Percentiles rank a stretch among this genome's conserved stretches.
Conservation (phyloP, 2,797 vertebrate species). For the Sarcoramphus papa region DNA sequence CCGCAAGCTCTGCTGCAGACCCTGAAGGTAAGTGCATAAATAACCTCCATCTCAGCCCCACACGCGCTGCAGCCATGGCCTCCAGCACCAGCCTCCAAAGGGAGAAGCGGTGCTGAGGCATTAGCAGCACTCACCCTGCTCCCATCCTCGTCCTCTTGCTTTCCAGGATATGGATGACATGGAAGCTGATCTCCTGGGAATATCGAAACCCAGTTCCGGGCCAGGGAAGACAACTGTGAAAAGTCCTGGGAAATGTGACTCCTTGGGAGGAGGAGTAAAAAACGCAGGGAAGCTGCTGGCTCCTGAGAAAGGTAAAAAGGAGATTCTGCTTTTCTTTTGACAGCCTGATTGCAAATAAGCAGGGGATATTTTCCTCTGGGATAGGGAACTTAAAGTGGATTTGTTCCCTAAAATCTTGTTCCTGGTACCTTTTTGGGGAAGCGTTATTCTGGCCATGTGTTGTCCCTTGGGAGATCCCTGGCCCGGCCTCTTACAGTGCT, state of each 20-base stretch:
- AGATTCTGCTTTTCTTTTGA: neutral
- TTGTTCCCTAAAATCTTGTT: neutral
- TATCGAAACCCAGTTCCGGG: slow-evolving; percentile 69
- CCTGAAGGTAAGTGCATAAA: slow-evolving; percentile 71
- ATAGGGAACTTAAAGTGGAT: neutral
- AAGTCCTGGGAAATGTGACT: slow-evolving; percentile 27
- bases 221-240: slow-evolving; percentile 61
- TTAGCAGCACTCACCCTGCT: neutral
- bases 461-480: neutral
- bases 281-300: neutral
- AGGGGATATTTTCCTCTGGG: neutral
- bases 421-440: neutral
- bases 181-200: slow-evolving; percentile 82
- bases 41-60: neutral
- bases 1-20: slow-evolving; percentile 74
- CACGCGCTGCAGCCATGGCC: accelerated
- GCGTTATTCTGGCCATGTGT: neutral
- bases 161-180: slow-evolving; percentile 84
- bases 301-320: slow-evolving; percentile 23
- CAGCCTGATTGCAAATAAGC: neutral
- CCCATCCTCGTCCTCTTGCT: neutral
- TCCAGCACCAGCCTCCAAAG: neutral
- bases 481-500: accelerated
- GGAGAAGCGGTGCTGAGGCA: neutral
- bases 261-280: neutral